Evolutionary conservation across 2,113 vertebrate species (phyloP), one percentile per base, ranked within the genome.

Genomic region (Alouatta palliata): DNA sequence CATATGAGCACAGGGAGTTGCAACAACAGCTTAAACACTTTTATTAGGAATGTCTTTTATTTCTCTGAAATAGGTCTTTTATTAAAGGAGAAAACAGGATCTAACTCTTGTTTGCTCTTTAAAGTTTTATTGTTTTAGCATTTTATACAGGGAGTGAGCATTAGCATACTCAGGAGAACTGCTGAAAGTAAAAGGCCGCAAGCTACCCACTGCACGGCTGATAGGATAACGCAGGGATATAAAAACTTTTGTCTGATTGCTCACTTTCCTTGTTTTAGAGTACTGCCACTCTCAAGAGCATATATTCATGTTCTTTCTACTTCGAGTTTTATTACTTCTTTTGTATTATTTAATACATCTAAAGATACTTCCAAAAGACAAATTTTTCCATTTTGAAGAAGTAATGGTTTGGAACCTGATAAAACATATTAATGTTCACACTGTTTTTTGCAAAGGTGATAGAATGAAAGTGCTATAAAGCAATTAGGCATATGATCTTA

Each of bases 301-400:
- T 98, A 98, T 98, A 98, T 99, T 99, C 98, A 98, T 98, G 99
- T 98, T 99, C 98, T 98, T 98, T 99, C 98, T 99, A 98, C 99
- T 98, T 98, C 98, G 97, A 99, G 98, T 99, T 99, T 99, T 99
- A 99, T 99, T 99, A 98, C 98, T 98, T 98, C 98, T 98, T 98
- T 99, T 99, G 98, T 99, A 99, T 99, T 99, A 99, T 99, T 99
- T 99, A 99, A 99, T 98, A 98, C 98, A 98, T 98, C 98, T 98
- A 99, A 99, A 99, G 99, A 98, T 98, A 98, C 98, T 98, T 99
- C 98, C 98, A 95, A 98, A 99, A 99, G 98, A 99, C 99, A 99
- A 99, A 99, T 99, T 99, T 99, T 99, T 99, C 99, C 99, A 99
- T 99, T 99, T 99, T 99, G 98, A 99, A 98, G 98, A 99, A 99